Base-by-base conservation (phyloP, 2,797 vertebrate genomes). In the Eleutherodactylus coqui region DNA sequence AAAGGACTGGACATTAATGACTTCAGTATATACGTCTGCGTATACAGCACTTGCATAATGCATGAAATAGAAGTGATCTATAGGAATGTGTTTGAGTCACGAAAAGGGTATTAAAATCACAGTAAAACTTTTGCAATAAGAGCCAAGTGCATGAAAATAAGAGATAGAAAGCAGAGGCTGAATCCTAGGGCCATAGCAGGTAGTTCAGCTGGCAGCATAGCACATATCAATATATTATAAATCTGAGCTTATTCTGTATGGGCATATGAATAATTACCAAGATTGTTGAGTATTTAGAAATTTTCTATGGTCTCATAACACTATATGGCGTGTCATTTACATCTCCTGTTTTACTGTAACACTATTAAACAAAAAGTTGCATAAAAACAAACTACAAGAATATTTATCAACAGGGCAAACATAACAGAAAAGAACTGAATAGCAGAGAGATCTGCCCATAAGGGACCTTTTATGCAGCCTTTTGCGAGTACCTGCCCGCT, bases 81-180 rank as follows among this genome's bases (percentile, higher is more conserved):
- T 45, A 27, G 45, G 21, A 27, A 47, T 41, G 90, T 88, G 88
- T 89, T 36, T 19, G 0, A 38, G 19, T 69, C 9, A 34, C 29
- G 0, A 36, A 69, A 36, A 29, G 29, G n/a, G 9, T 60, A 11
- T 27, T 27, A 27, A 27, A 60, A 55, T 6, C 5, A 24, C 1
- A 8, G 0, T 32, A 34, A 64, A 19, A 32, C 14, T 0, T 64
- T 64, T 64, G 27, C 60, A 64, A 32, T 27, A 7, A 62, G 27
- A 10, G 0, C 1, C 24, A 10, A 3, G 6, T 5, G n/a, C n/a
- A n/a, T n/a, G n/a, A n/a, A 49, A 5, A 8, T 49, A 49, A 49
- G 53, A 9, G 21, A n/a, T 58, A n/a, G n/a, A 6, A n/a, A 58
- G 24, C 24, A 7, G 24, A 29, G 58, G 10, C n/a, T 13, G 58